Conservation (phyloP, 2,888 invertebrate genomes). For the Coleophora flavipennella region DNA sequence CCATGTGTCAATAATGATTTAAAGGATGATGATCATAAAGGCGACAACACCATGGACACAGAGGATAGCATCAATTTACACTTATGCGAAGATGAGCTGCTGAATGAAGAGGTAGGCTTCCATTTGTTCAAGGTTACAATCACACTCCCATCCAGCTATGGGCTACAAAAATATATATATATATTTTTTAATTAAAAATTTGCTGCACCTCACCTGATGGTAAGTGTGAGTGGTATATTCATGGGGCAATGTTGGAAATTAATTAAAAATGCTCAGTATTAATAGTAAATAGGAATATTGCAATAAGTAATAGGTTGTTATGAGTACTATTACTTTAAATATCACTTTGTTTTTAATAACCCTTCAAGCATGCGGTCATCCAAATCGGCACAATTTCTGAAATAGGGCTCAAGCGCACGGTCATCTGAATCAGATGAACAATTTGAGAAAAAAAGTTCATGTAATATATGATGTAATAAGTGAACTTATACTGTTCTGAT, state of each 20-base stretch:
- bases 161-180: conserved; percentile 32
- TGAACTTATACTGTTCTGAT: no score
- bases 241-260: conserved; percentile 32
- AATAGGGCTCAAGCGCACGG: no score
- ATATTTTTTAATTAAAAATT: no score
- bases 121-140: conserved; percentile 31
- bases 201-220: no score
- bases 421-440: no score
- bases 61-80: not conserved
- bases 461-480: no score
- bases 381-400: no score
- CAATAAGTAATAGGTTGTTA: not conserved
- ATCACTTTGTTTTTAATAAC: not conserved
- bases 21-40: conserved; percentile 52
- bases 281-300: not conserved
- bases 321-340: not conserved
- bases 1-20: conserved; percentile 35
- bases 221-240: no score
- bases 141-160: conserved; percentile 22
- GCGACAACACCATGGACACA: not conserved
- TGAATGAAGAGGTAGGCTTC: not conserved
- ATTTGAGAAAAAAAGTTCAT: no score
- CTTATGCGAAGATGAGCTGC: not conserved
- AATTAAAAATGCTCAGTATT: conserved; percentile 17
- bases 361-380: no score